Conservation (phyloP, 2,888 invertebrate genomes). For the Ormyrus nitidulus region DNA sequence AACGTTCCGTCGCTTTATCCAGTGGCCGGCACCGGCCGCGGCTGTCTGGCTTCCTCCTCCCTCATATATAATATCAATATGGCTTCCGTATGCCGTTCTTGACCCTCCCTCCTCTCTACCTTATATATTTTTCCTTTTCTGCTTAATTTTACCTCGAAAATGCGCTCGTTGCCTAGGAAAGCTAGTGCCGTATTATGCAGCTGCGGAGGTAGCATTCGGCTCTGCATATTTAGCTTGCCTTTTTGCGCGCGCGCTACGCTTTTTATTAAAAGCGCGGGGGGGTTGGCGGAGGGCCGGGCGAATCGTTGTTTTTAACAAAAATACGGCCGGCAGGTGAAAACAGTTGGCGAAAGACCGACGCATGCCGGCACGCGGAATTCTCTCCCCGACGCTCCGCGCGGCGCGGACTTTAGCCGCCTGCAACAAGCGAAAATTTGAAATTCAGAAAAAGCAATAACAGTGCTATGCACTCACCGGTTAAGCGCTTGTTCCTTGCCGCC, state of each 20-base stretch:
- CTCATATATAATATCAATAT: conserved; percentile 63
- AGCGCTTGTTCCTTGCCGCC: conserved; percentile 5
- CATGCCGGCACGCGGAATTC: too few relatives aligned
- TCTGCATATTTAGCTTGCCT: too few relatives aligned
- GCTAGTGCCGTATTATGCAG: conserved; percentile 19
- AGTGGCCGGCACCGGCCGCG: conserved; percentile 32
- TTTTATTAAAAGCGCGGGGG: too few relatives aligned
- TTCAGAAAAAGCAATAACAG: conserved; percentile 50
- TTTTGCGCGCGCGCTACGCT: too few relatives aligned
- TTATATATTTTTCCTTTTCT: neutral
- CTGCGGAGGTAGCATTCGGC: too few relatives aligned
- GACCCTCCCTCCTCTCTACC: conserved; percentile 4
- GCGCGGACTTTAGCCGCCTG: neutral
- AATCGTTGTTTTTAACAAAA: too few relatives aligned
- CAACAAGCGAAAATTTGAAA: conserved; percentile 37
- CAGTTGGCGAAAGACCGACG: too few relatives aligned
- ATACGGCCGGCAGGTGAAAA: too few relatives aligned
- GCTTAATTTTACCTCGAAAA: conserved; percentile 39
- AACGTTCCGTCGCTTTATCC: conserved; percentile 62
- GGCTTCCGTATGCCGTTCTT: conserved; percentile 59
- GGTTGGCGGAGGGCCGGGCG: too few relatives aligned
- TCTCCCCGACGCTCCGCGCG: too few relatives aligned
- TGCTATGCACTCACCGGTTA: neutral
- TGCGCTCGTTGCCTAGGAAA: neutral
- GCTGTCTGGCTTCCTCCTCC: conserved; percentile 58